phyloP scores from a whole-genome alignment of 2,113 vertebrate genomes.

The Crypturellus undulatus region DNA sequence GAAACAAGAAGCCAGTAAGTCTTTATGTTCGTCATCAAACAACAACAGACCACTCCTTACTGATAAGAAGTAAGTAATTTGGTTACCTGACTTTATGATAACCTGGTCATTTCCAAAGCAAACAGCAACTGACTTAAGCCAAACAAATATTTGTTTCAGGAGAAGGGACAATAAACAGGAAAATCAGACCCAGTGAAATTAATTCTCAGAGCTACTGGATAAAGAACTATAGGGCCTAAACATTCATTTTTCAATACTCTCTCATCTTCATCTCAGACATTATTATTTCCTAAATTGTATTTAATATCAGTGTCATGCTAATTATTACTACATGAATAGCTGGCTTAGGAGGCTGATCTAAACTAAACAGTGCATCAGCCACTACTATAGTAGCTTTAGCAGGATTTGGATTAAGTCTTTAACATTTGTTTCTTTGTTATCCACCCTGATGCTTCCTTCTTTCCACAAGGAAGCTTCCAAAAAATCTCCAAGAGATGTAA shows the following conservation, averaged over 20 bases:
- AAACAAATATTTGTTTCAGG: not conserved
- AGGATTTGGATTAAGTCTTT: not conserved
- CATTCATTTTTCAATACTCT: slow-evolving; percentile 14
- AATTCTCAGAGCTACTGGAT: not conserved
- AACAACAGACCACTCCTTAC: not conserved
- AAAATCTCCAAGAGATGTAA: not conserved
- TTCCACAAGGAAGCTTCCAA: not conserved
- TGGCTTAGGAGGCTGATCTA: not conserved
- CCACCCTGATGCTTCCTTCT: not conserved
- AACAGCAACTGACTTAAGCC: not conserved
- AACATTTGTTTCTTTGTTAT: not conserved
- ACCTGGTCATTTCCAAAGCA: not conserved
- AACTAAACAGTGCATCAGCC: slow-evolving; percentile 16
- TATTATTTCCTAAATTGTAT: not conserved
- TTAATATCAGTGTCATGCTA: not conserved
- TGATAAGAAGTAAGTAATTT: not conserved
- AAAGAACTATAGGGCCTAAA: not conserved
- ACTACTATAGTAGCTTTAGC: not conserved
- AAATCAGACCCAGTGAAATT: not conserved
- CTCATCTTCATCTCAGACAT: not conserved
- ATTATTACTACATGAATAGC: slow-evolving; percentile 29
- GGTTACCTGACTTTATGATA: not conserved
- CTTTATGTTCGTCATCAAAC: not conserved
- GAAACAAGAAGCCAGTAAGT: not conserved
- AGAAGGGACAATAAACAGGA: not conserved